Evolutionary conservation across 2,113 vertebrate genomes (phyloP), one percentile per base, ranked within the genome.

Genomic region (Lutjanus erythropterus): DNA sequence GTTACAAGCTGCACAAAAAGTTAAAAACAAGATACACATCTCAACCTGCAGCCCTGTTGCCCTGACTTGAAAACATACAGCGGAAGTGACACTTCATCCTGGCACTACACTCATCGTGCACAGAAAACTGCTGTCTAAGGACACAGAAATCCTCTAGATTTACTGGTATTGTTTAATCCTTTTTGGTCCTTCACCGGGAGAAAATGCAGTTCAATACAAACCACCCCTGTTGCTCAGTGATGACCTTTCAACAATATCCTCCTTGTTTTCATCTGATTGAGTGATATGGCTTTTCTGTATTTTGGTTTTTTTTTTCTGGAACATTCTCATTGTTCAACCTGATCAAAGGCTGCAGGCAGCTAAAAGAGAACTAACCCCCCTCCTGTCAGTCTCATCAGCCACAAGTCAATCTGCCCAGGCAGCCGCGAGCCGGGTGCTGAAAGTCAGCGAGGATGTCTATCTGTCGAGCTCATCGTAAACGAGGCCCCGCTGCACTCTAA

Each of bases 41-140:
- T 68, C 11, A 47, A 33, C 58, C n/a, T 29, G 14, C 5, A 44
- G 37, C n/a, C 18, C 2, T 11, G 6, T 8, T n/a, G 55, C 35
- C 21, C 6, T 21, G 42, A 19, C 66, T 25, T 79, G 9, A 71
- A 71, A 75, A 53, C 29, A 37, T 18, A 21, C 23, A 85, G n/a
- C 44, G 46, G 72, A 90, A 88, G 69, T 85, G 59, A 71, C 9
- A 9, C 42, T 62, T 77, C 46, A 67, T 65, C 31, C n/a, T 65
- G 39, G 29, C 39, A 68, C 37, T 25, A 19, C 1, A 15, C 4
- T 33, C 9, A 53, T 55, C 33, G 15, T 39, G 52, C 31, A 61
- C 4, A 42, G 44, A 64, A 23, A 39, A 49, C 42, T 78, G 70
- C 68, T 49, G 68, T 71, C 41, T 52, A 39, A 62, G 39, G 44